phyloP scores from a whole-genome alignment of 2,797 vertebrate genomes.

The Acomys russatus region DNA sequence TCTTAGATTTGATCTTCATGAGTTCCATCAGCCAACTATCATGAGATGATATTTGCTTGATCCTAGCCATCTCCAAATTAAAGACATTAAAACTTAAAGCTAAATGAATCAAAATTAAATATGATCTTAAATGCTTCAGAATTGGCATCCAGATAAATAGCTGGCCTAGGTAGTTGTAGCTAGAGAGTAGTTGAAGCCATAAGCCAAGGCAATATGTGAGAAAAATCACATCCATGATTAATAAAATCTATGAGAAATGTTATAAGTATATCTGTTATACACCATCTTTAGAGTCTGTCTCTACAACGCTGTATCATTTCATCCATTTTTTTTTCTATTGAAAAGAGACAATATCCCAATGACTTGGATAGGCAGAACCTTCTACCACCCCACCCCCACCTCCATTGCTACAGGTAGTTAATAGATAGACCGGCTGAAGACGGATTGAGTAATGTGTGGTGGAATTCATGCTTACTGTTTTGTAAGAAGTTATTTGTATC shows the following conservation, averaged over 20 bases:
- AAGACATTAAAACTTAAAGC: neutral
- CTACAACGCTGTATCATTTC: neutral
- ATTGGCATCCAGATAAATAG: slow-evolving; percentile 43
- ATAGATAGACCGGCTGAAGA: neutral
- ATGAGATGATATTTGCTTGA: slow-evolving; percentile 5
- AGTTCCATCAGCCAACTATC: slow-evolving; percentile 25
- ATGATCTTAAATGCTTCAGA: slow-evolving; percentile 3
- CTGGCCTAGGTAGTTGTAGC: neutral
- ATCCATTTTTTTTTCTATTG: neutral
- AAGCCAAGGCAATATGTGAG: slow-evolving; percentile 1
- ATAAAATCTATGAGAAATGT: neutral
- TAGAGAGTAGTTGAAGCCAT: neutral
- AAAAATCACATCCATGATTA: neutral
- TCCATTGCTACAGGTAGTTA: neutral
- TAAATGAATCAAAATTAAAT: slow-evolving; percentile 51
- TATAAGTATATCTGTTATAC: neutral
- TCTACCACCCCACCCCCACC: neutral
- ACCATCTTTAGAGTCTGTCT: neutral
- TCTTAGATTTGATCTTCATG: neutral
- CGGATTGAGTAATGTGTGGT: neutral
- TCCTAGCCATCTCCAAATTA: neutral
- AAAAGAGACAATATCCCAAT: neutral
- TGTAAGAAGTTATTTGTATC: slow-evolving; percentile 46
- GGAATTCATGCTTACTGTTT: slow-evolving; percentile 51
- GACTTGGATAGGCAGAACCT: neutral